A percentile compares a stretch with the other conserved stretches of the same genome.
These are phyloP conservation scores for Xenopus laevis DNA, from an alignment of 2,113 vertebrate genomes.

Conservation along the genomic window DNA sequence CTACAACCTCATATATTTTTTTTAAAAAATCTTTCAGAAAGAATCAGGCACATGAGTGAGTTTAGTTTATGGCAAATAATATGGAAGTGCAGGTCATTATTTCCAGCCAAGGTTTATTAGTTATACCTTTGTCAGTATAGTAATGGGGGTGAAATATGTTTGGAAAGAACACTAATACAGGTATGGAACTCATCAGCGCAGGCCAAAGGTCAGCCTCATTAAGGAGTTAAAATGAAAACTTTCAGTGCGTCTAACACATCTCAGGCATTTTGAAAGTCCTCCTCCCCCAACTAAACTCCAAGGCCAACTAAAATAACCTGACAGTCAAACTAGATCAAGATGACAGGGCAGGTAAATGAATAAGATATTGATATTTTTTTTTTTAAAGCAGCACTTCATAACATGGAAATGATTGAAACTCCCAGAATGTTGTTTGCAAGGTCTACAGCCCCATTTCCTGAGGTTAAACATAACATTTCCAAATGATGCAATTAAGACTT, in stretches of 20 bases:
- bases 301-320: slow-evolving; percentile 66
- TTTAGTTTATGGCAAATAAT: too few species aligned
- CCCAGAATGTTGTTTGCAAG: slow-evolving; percentile 74
- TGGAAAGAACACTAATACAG: slow-evolving; percentile 84
- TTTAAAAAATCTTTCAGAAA: slow-evolving; percentile 2
- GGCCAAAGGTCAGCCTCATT: slow-evolving; percentile 98
- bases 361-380: slow-evolving; percentile 63
- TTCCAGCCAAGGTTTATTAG: slow-evolving; percentile 94
- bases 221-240: slow-evolving; percentile 96
- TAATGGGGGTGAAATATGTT: slow-evolving; percentile 81
- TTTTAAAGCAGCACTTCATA: slow-evolving; percentile 66
- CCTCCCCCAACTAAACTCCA: slow-evolving; percentile 64
- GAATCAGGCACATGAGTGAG: slow-evolving; percentile 64
- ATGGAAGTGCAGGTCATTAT: slow-evolving; percentile 78
- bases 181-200: slow-evolving; percentile 96
- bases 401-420: slow-evolving; percentile 74
- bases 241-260: slow-evolving; percentile 92
- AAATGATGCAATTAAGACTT: slow-evolving; percentile 83
- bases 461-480: slow-evolving; percentile 85
- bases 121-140: slow-evolving; percentile 91
- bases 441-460: slow-evolving; percentile 83
- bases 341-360: slow-evolving; percentile 74
- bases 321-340: slow-evolving; percentile 81
- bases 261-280: slow-evolving; percentile 63
- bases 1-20: not conserved